Base-by-base conservation (phyloP, 2,888 invertebrate species). In the Pseudoips prasinana region DNA sequence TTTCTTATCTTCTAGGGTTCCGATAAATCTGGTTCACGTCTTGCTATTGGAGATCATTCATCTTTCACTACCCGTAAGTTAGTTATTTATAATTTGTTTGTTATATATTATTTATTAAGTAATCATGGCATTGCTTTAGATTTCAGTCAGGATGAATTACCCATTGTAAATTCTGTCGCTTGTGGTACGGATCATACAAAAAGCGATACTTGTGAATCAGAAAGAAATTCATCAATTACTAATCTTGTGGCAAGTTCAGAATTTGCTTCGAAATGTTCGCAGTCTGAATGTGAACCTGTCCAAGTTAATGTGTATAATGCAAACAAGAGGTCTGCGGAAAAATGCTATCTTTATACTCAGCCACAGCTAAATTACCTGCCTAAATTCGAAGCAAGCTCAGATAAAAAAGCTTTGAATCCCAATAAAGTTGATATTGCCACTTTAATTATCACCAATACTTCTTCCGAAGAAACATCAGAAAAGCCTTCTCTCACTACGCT, bases 41-140 rank as follows among this genome's bases (percentile, higher is more conserved):
- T 84, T 36, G 84, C 77, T 29, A 74, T 83, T 34, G 85, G 83
- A 50, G 85, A 86, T 49, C 80, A 86, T 56, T 72, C 75, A 10
- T 81, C 80, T 22, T 73, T 76, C 39, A 73, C 64, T 10, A 71
- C 69, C 18, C 58, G 86, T 86, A 66, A 79, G 80, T 65, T 24
- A 19, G 6, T 8, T 3, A 11, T 17, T 26, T 14, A 14, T 14
- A 2, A 14, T 20, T 30, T 4, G 6, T 34, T 14, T 24, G 11
- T 2, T 7, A 22, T 8, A n/a, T 11, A n/a, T 22, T 36, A 14
- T 30, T 26, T 27, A 7, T 32, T 28, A 33, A 25, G 31, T 29
- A 29, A 28, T 30, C 18, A 5, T 41, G 1, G 25, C 7, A 29
- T 33, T 51, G 17, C 67, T 62, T 27, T 50, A 83, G 82, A 66